Conservation (phyloP, 2,113 vertebrate genomes). For the Proterorhinus semilunaris region DNA sequence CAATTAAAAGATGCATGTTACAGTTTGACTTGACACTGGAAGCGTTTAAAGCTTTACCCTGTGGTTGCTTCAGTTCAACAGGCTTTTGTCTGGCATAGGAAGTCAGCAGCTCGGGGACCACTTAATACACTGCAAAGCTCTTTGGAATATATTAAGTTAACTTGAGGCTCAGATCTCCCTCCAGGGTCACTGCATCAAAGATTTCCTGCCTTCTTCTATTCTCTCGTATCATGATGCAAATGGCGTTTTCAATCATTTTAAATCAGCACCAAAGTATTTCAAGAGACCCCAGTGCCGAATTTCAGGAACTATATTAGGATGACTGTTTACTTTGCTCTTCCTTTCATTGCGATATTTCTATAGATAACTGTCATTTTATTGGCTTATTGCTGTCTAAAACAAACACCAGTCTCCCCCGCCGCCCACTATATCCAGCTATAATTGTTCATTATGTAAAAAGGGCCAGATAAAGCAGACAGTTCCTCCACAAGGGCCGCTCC, state of each 20-base stretch:
- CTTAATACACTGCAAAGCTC: slow-evolving; percentile 58
- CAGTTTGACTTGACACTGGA: slow-evolving; percentile 29
- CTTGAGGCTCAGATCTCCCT: slow-evolving; percentile 56
- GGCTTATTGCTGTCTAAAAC: slow-evolving; percentile 59
- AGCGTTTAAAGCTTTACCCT: slow-evolving; percentile 53
- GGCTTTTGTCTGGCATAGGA: slow-evolving; percentile 39
- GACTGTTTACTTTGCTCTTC: slow-evolving; percentile 52
- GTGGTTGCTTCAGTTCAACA: slow-evolving; percentile 41
- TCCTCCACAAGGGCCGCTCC: slow-evolving; percentile 39
- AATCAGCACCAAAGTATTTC: slow-evolving; percentile 27
- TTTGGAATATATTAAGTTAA: slow-evolving; percentile 62
- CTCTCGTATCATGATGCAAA: slow-evolving; percentile 27
- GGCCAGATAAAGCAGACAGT: slow-evolving; percentile 47
- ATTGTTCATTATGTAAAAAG: slow-evolving; percentile 65
- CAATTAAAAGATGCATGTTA: neutral
- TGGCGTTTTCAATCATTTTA: slow-evolving; percentile 31
- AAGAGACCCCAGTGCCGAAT: slow-evolving; percentile 33
- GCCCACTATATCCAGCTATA: slow-evolving; percentile 56
- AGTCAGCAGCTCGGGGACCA: slow-evolving; percentile 59
- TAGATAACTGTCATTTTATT: slow-evolving; percentile 53
- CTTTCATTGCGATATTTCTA: slow-evolving; percentile 47
- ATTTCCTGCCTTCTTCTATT: slow-evolving; percentile 34
- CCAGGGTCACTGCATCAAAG: slow-evolving; percentile 60
- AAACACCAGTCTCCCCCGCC: slow-evolving; percentile 64
- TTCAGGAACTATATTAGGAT: slow-evolving; percentile 27